phyloP scores from a whole-genome alignment of 2,113 vertebrate species.

The Sceloporus tristichus region DNA sequence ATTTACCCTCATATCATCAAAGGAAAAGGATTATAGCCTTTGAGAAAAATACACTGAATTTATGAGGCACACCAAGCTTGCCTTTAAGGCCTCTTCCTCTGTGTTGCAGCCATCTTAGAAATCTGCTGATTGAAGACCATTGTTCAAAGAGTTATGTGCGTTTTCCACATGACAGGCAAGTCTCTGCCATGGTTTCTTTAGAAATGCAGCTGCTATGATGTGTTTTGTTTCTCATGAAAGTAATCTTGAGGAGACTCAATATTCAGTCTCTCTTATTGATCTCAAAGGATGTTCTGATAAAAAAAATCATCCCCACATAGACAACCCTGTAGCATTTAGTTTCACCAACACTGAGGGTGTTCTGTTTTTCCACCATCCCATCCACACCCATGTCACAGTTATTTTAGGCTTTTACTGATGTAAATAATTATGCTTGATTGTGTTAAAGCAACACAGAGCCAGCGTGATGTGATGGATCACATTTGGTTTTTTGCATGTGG shows the following conservation, averaged over 20 bases:
- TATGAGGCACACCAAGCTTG: constrained; percentile 62
- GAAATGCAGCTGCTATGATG: constrained; percentile 79
- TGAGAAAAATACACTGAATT: constrained; percentile 54
- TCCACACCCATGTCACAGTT: neutral
- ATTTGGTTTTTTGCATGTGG: neutral
- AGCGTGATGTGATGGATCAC: neutral
- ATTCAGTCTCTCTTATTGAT: constrained; percentile 68
- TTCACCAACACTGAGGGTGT: neutral
- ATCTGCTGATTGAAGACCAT: constrained; percentile 66
- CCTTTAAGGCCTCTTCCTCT: constrained; percentile 1
- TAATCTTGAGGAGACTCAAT: constrained; percentile 73
- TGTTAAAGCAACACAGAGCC: neutral
- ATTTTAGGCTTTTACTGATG: neutral
- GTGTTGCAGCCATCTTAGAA: constrained; percentile 68
- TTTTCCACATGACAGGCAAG: constrained; percentile 72
- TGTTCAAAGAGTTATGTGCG: constrained; percentile 68
- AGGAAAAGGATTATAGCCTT: neutral
- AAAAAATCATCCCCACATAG: neutral
- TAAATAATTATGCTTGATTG: neutral
- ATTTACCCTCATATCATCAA: no score
- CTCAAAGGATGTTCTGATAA: constrained; percentile 63
- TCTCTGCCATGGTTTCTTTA: constrained; percentile 78
- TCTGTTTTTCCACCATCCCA: neutral
- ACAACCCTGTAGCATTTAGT: neutral
- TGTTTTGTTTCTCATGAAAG: constrained; percentile 74